Evolutionary conservation across 2,797 vertebrate species (phyloP).

Genomic region (Aplochiton taeniatus): DNA sequence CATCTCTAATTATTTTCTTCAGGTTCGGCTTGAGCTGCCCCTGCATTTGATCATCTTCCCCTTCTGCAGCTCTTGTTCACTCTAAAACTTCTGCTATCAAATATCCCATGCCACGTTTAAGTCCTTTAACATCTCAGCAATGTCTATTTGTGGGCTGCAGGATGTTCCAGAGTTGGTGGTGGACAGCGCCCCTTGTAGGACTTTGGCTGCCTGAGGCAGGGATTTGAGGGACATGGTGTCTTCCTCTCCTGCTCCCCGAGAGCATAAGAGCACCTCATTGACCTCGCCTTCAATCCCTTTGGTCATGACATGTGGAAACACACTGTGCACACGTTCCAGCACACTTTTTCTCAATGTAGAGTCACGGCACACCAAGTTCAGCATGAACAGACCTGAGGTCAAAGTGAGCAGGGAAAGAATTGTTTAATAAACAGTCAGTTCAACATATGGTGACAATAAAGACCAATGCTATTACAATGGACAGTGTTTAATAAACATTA

Average conservation of each 20-base stretch:
- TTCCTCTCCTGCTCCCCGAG: constrained; percentile 38
- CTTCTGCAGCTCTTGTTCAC: neutral
- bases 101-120: constrained; percentile 77
- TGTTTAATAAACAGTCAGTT: no score
- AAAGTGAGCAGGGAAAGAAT: neutral
- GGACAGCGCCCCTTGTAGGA: constrained; percentile 78
- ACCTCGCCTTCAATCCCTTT: constrained; percentile 86
- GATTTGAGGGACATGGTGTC: constrained; percentile 30
- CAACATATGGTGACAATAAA: no score
- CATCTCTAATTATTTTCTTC: no score
- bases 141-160: constrained; percentile 71
- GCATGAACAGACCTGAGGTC: constrained; percentile 81
- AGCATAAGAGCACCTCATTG: constrained; percentile 92
- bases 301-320: constrained; percentile 76
- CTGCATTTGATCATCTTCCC: neutral
- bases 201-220: constrained; percentile 63
- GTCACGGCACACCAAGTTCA: constrained; percentile 87
- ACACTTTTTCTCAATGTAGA: constrained; percentile 76
- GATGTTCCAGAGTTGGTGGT: constrained; percentile 56
- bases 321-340: constrained; percentile 59
- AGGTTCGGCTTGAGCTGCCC: no score
- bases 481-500: no score
- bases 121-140: constrained; percentile 83
- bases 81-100: neutral
- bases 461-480: neutral